Conservation (phyloP, 1,140 invertebrate genomes). For the Apis cerana region DNA sequence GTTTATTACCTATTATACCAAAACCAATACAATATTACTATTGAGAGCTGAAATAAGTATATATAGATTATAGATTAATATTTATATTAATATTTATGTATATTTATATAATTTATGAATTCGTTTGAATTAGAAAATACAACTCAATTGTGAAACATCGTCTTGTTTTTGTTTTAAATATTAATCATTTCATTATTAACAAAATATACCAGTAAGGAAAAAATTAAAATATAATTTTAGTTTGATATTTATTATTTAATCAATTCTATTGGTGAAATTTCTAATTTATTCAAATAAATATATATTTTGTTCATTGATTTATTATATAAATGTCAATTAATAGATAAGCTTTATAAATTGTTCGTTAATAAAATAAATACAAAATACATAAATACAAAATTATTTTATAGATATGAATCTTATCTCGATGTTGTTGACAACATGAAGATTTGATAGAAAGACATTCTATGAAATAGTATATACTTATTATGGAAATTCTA, state of each 20-base stretch:
- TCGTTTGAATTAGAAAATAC: too few relatives aligned
- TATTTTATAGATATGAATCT: not conserved
- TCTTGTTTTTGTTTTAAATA: too few relatives aligned
- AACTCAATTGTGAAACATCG: too few relatives aligned
- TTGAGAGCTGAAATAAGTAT: too few relatives aligned
- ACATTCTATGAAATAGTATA: not conserved
- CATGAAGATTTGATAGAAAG: not conserved
- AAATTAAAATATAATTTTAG: slow-evolving; percentile 54
- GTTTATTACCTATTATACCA: too few relatives aligned
- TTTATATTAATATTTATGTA: too few relatives aligned
- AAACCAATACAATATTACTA: too few relatives aligned
- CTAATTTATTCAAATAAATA: slow-evolving; percentile 58
- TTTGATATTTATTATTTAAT: slow-evolving; percentile 42
- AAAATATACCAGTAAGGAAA: too few relatives aligned
- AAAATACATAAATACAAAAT: slow-evolving; percentile 24
- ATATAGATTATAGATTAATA: too few relatives aligned
- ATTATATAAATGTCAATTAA: slow-evolving; percentile 51
- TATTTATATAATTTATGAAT: too few relatives aligned
- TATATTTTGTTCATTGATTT: slow-evolving; percentile 1
- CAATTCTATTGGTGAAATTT: slow-evolving; percentile 42
- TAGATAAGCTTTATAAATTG: slow-evolving; percentile 33
- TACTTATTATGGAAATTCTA: not conserved
- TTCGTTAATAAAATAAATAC: too few relatives aligned
- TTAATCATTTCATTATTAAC: too few relatives aligned
- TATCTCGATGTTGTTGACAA: not conserved